Evolutionary conservation across 2,113 vertebrate genomes (phyloP), one percentile per base, ranked within the genome.

Genomic region (Genyomyrus donnyi): DNA sequence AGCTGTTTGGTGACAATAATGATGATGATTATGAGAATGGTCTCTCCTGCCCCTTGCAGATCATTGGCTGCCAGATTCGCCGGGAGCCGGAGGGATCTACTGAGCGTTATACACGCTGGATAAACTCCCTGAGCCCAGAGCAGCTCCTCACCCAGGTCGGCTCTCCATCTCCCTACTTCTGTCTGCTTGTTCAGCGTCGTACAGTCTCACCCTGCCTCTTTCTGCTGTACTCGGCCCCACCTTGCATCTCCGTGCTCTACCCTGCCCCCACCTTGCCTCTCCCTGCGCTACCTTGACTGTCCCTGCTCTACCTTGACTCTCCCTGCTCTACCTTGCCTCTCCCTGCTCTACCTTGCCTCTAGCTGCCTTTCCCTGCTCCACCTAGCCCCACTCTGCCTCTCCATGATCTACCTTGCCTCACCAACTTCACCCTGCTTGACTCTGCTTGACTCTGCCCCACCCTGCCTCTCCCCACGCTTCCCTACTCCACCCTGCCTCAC

Each of bases 61-160:
- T 99, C 88, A 93, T 99, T 90, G 98, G 98, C 49, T 98, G 98
- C 92, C 95, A 93, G 89, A 96, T 99, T 89, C 95, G 90, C 56
- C 95, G 98, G 70, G 94, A 97, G 58, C 98, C 98, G 0, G 93
- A 93, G 1, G 94, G 95, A 45, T 98, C 98, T 1, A 99, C 98
- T 0, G 95, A 97, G n/a, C 96, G 98, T 0, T 99, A 99, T 90
- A 98, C 97, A 0, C 97, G 97, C 88, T 99, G 98, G 98, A 96
- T 99, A 94, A 99, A 99, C 93, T 95, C 92, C 39, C 92, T 98
- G 42, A 94, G 91, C 4, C 93, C 95, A 2, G 95, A 97, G 0
- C 98, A 99, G 85, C 97, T 99, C 19, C 90, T 96, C 24, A 98
- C 97, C 53, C 98, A 99, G 97, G 98, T 98, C 95, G 90, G 27